Evolutionary conservation across 2,888 invertebrate species (phyloP), one percentile per base, ranked within the genome.

Genomic region (Acrobasis suavella): DNA sequence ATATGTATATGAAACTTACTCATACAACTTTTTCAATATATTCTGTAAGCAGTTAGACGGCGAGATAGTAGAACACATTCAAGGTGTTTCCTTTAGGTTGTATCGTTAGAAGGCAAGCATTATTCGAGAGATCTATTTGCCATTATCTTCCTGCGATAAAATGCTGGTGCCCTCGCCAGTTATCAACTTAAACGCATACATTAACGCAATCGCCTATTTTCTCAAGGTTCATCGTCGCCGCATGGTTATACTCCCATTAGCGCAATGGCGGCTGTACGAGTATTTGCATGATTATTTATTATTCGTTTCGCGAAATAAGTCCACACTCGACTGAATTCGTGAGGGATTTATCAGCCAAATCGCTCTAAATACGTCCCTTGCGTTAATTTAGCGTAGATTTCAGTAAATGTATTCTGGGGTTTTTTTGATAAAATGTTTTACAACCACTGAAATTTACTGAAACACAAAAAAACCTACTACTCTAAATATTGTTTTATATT

Each of bases 211-310:
- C 62, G 64, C 67, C 75, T 69, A 66, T 72, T 69, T 72, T 69
- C 64, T 59, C 74, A 71, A 72, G 72, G 73, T 70, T 54, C 22
- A 46, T n/a, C 46, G 42, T 54, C n/a, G 37, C 9, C 15, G 10
- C n/a, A 50, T 16, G n/a, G 60, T 56, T 60, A 69, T 69, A 70
- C 65, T 72, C 55, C 61, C 65, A 65, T 67, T 63, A 64, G 59
- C 62, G 66, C 64, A 65, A 63, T n/a, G 7, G 14, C n/a, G 65
- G 68, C 66, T n/a, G n/a, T n/a, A n/a, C n/a, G n/a, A n/a, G 70
- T 70, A 82, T 83, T 85, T 81, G 72, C 80, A 82, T 85, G 69
- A 80, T 82, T 80, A 82, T 81, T 82, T 80, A 82, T 81, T 77
- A 69, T 69, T 71, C 69, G 68, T 69, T 73, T 73, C 71, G 64